A percentile compares a stretch with the other conserved stretches of the same genome.
phyloP scores from a whole-genome alignment of 2,888 invertebrate species.

The Aplocera efformata region DNA sequence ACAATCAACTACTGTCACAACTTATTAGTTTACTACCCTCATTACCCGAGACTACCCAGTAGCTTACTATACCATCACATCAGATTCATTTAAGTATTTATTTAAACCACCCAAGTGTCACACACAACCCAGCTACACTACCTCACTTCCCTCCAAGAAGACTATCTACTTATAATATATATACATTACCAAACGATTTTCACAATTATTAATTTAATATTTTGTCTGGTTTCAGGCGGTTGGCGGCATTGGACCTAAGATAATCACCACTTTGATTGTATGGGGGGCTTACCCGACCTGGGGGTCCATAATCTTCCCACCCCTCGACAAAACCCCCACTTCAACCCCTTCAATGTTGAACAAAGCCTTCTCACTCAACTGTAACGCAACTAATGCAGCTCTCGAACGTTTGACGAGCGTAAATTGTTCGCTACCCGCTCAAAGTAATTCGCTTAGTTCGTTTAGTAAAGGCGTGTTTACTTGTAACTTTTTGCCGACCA shows the following conservation, averaged over 20 bases:
- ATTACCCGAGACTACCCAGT: too few species aligned
- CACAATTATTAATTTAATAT: too few species aligned
- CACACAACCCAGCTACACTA: too few species aligned
- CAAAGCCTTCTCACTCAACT: conserved; percentile 35
- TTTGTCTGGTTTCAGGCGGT: conserved; percentile 74
- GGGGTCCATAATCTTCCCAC: conserved; percentile 83
- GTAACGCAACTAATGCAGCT: conserved; percentile 32
- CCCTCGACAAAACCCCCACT: conserved; percentile 26
- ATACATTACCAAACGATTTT: too few species aligned
- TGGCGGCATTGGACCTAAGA: conserved; percentile 89
- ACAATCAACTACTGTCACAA: too few species aligned
- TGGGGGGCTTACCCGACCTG: conserved; percentile 87
- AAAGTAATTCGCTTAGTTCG: conserved; percentile 27
- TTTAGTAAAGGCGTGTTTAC: conserved; percentile 39
- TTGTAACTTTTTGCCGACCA: conserved; percentile 45
- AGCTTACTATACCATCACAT: too few species aligned
- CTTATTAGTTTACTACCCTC: too few species aligned
- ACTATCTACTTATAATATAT: too few species aligned
- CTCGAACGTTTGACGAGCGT: conserved; percentile 32
- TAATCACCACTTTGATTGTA: conserved; percentile 86
- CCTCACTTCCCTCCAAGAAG: too few species aligned
- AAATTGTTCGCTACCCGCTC: conserved; percentile 40
- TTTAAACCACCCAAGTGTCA: too few species aligned
- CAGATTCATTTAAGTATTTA: too few species aligned
- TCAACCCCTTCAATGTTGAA: conserved; percentile 7